A percentile compares a stretch with the other conserved stretches of the same genome.
Conservation (phyloP, 2,113 vertebrate species). For the Zosterops borbonicus region DNA sequence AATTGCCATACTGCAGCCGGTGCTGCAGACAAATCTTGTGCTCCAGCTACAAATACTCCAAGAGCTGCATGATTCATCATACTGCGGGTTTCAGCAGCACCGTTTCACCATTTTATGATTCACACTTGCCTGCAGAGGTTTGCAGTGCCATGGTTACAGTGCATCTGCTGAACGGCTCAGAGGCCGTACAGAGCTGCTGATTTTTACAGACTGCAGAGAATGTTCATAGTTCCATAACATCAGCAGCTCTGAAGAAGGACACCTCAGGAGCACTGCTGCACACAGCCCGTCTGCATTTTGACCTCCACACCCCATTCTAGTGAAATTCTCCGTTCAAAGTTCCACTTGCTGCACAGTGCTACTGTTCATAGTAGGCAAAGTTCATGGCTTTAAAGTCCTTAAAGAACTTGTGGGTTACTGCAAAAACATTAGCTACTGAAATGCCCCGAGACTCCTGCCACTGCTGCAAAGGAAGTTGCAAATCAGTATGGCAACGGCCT, state of each 20-base stretch:
- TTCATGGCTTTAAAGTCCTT: not conserved
- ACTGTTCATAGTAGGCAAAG: not conserved
- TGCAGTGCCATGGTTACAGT: slow-evolving; percentile 18
- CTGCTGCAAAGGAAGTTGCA: not conserved
- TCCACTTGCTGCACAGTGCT: not conserved
- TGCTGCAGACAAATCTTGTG: not conserved
- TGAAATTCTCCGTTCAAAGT: not conserved
- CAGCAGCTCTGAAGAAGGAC: rapidly evolving
- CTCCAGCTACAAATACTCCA: not conserved
- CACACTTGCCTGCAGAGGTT: slow-evolving; percentile 18
- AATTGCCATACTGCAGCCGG: not conserved
- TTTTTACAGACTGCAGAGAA: not conserved
- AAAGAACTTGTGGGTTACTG: not conserved
- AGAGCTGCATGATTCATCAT: not conserved
- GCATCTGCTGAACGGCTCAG: not conserved
- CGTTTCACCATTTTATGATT: not conserved
- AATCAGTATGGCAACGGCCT: not conserved
- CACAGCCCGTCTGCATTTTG: not conserved
- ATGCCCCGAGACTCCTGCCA: not conserved
- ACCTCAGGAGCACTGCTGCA: not conserved
- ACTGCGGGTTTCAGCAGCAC: not conserved
- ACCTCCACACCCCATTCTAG: not conserved
- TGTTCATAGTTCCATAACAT: not conserved
- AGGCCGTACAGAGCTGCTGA: not conserved
- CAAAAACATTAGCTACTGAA: not conserved